Conservation (phyloP, 1,140 invertebrate species). For the Polypedilum vanderplanki region DNA sequence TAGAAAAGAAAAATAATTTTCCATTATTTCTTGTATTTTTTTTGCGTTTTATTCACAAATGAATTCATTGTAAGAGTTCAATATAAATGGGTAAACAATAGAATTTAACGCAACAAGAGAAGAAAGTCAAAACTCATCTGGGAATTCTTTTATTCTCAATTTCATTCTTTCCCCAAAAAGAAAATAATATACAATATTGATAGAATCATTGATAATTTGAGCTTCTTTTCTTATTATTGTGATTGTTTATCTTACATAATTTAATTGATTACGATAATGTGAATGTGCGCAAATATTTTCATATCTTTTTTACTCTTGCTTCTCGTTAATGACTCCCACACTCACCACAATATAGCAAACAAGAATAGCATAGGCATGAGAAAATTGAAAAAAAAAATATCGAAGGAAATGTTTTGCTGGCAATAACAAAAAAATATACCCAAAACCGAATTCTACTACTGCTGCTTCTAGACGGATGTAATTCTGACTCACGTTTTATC, state of each 20-base stretch:
- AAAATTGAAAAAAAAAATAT: neutral
- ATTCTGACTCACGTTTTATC: conserved; percentile 26
- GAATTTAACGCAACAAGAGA: conserved; percentile 1
- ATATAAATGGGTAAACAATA: neutral
- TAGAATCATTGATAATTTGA: conserved; percentile 7
- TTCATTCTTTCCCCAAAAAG: neutral
- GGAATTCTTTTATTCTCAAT: neutral
- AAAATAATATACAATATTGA: neutral
- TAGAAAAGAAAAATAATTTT: too few species aligned
- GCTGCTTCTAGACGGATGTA: neutral
- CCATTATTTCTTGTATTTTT: too few species aligned
- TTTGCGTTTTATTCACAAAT: too few species aligned
- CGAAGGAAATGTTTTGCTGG: neutral
- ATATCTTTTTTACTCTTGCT: neutral
- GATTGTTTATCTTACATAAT: neutral
- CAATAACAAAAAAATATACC: neutral
- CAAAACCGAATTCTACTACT: neutral
- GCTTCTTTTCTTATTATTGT: conserved; percentile 19
- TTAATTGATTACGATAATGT: conserved; percentile 10
- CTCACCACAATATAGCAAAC: neutral
- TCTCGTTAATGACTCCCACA: neutral
- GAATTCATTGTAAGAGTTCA: neutral
- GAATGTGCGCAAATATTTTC: conserved; percentile 23
- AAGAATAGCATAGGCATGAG: neutral
- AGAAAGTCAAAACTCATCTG: conserved; percentile 5